Base-by-base conservation (phyloP, 2,113 vertebrate species). In the Elephantulus edwardii region DNA sequence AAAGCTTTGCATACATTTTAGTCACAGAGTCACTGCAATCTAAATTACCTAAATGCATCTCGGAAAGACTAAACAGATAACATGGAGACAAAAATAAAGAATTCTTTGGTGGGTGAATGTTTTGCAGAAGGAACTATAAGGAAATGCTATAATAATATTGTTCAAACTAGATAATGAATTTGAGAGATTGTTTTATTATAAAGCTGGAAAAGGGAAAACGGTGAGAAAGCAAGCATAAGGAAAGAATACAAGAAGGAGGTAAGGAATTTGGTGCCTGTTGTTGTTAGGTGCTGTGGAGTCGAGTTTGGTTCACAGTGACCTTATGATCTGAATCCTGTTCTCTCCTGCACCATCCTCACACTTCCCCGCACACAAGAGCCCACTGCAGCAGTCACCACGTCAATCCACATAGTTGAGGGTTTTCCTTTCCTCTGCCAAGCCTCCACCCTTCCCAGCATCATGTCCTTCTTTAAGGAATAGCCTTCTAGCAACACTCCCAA, bases 11-110 rank as follows among this genome's bases (percentile, higher is more conserved):
- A 26, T 76, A 58, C 12, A 1, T 0, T 24, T 70, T 19, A 35
- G 48, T 81, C 76, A 44, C 40, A 93, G 0, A 83, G 77, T 30
- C 6, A 22, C 26, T 83, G 50, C 71, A 64, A 72, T 91, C 56
- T 83, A 92, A 97, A 96, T 92, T 58, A 96, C 78, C 92, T 85
- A 72, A 54, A 89, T 75, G 46, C 44, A 48, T 95, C 94, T 93
- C 80, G 60, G 83, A 93, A 90, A 64, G 87, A 80, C 92, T 78
- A 94, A 93, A 72, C 77, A 28, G 72, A 93, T 48, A 91, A 81
- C 91, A 83, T 22, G n/a, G 81, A 76, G 79, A 95, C 89, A 75
- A 60, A n/a, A 42, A 38, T 40, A 50, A 95, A 92, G 94, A 88
- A 30, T 14, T 84, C 26, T 92, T 89, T 22, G 50, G 80, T 0